Conservation (phyloP, 2,113 vertebrate genomes). For the Alexandromys fortis region DNA sequence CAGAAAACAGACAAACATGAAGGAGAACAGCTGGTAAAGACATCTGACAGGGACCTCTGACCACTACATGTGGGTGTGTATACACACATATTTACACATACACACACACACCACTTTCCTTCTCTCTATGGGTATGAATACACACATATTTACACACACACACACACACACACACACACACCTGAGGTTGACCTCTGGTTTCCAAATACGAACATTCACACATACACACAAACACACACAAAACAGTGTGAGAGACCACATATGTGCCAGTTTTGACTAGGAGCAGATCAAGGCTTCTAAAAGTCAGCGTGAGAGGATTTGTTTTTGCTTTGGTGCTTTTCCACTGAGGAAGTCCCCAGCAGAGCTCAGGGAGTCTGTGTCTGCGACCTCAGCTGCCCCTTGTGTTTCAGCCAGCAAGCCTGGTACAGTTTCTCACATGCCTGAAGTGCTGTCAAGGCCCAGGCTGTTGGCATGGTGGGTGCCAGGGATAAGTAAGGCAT, state of each 20-base stretch:
- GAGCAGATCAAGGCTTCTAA: slow-evolving; percentile 29
- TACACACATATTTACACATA: too few relatives aligned
- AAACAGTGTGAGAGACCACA: not conserved
- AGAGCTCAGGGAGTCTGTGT: not conserved
- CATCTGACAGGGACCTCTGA: not conserved
- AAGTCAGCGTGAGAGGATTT: not conserved
- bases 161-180: not conserved
- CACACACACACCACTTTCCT: not conserved
- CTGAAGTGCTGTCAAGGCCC: not conserved
- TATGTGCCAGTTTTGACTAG: not conserved
- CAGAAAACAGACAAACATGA: not conserved
- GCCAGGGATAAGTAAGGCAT: not conserved
- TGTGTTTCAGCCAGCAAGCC: not conserved
- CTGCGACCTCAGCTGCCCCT: not conserved
- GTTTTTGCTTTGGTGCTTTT: not conserved
- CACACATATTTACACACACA: too few relatives aligned
- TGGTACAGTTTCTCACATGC: not conserved
- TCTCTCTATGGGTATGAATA: not conserved
- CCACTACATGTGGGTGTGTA: not conserved
- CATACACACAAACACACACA: not conserved
- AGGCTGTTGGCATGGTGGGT: not conserved
- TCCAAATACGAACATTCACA: not conserved
- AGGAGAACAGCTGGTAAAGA: not conserved
- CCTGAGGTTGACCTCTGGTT: not conserved
- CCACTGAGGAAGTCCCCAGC: not conserved